Evolutionary conservation across 2,797 vertebrate genomes (phyloP).

Genomic region (Pseudomugil gertrudae): DNA sequence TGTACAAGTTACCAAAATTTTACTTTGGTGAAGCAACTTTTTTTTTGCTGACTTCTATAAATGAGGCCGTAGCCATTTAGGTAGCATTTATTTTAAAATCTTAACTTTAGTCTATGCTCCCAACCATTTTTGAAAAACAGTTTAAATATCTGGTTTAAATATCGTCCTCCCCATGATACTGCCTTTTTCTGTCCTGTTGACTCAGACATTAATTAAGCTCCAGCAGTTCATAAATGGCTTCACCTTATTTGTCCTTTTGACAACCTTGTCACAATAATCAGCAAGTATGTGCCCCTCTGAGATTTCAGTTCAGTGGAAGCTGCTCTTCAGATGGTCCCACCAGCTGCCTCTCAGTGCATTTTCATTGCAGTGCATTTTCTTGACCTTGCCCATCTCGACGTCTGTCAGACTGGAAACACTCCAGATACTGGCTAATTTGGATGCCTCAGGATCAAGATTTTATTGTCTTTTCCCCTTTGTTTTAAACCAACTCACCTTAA

Average conservation of each 20-base stretch:
- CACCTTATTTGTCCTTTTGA: not conserved
- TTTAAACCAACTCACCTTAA: slow-evolving; percentile 24
- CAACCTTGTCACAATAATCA: slow-evolving; percentile 14
- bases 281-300: slow-evolving; percentile 1
- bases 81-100: too few relatives aligned
- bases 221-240: not conserved
- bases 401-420: slow-evolving; percentile 48
- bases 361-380: slow-evolving; percentile 62
- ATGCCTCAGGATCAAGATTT: slow-evolving; percentile 37
- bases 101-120: not conserved
- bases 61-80: too few relatives aligned
- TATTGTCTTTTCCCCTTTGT: slow-evolving; percentile 30
- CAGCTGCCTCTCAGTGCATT: slow-evolving; percentile 39
- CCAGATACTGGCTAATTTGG: slow-evolving; percentile 42
- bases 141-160: not conserved
- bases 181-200: slow-evolving; percentile 1
- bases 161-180: not conserved
- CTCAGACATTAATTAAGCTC: slow-evolving; percentile 3
- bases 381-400: slow-evolving; percentile 21
- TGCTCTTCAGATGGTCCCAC: slow-evolving; percentile 29
- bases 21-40: too few relatives aligned
- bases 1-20: too few relatives aligned
- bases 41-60: too few relatives aligned
- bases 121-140: not conserved
- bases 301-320: slow-evolving; percentile 7